Conservation (phyloP, 2,797 vertebrate species). For the Ctenochaetus hawaiiensis region DNA sequence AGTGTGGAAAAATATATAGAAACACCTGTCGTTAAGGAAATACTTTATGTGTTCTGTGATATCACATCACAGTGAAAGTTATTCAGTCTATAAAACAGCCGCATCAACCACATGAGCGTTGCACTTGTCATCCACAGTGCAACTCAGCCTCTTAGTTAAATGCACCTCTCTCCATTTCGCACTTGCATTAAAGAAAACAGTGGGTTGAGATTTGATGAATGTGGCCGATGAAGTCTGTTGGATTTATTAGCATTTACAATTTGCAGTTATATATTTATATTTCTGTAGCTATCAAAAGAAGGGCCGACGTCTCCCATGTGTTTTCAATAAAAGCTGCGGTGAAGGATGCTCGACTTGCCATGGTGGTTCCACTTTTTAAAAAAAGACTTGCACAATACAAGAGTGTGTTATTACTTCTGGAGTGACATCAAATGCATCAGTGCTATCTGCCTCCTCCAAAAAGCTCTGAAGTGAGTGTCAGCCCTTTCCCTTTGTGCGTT, state of each 20-base stretch:
- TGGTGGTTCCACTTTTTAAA: background rate
- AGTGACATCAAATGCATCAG: conserved; percentile 6
- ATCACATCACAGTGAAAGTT: too few relatives aligned
- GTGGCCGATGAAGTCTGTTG: conserved; percentile 7
- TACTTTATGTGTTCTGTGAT: background rate
- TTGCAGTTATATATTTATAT: background rate
- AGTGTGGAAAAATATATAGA: too few relatives aligned
- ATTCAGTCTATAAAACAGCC: too few relatives aligned
- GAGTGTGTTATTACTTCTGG: conserved; percentile 6
- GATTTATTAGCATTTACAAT: background rate
- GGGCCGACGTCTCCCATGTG: too few relatives aligned
- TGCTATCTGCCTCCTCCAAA: background rate
- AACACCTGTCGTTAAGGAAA: too few relatives aligned
- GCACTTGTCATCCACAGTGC: conserved; percentile 14
- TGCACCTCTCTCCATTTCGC: background rate
- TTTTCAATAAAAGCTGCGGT: too few relatives aligned
- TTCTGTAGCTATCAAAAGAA: too few relatives aligned
- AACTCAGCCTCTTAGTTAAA: conserved; percentile 22
- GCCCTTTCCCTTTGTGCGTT: conserved; percentile 3
- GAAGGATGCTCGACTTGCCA: too few relatives aligned
- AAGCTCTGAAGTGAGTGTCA: conserved; percentile 4
- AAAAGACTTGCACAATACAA: background rate
- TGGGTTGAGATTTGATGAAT: conserved; percentile 12
- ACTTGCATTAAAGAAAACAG: background rate
- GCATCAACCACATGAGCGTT: conserved; percentile 6